A percentile compares a stretch with the other conserved stretches of the same genome.
These are phyloP conservation scores for Nowickia ferox DNA, from an alignment of 2,888 invertebrate species.

Conservation along the genomic window DNA sequence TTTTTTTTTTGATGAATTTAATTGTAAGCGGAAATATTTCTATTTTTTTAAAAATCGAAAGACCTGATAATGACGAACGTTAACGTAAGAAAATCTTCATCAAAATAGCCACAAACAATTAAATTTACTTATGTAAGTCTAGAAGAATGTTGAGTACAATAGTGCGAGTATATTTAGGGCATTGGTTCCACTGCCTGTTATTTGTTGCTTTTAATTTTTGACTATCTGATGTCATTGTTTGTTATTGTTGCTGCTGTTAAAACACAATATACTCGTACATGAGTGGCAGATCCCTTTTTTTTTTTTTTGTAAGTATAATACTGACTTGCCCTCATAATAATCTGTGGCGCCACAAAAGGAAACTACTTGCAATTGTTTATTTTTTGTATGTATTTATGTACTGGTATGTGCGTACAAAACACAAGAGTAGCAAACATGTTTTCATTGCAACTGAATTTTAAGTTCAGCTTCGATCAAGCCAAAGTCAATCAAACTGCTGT, in stretches of 20 bases:
- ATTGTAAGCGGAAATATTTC: too few relatives aligned
- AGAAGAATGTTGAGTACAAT: too few relatives aligned
- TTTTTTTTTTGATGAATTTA: too few relatives aligned
- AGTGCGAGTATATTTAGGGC: not conserved
- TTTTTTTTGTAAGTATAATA: not conserved
- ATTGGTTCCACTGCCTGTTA: not conserved
- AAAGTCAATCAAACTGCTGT: constrained; percentile 53
- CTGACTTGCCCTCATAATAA: constrained; percentile 11
- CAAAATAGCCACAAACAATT: too few relatives aligned
- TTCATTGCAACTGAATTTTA: constrained; percentile 34
- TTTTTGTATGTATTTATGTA: not conserved
- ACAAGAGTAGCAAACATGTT: constrained; percentile 10
- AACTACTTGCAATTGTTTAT: constrained; percentile 43
- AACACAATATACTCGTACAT: constrained; percentile 7
- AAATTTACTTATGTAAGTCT: too few relatives aligned
- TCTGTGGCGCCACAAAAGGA: constrained; percentile 64
- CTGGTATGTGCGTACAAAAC: not conserved
- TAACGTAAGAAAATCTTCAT: too few relatives aligned
- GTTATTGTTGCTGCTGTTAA: not conserved
- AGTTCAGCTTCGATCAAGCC: constrained; percentile 54
- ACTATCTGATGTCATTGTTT: constrained; percentile 47
- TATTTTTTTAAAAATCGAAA: too few relatives aligned
- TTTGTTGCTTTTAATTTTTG: constrained; percentile 1
- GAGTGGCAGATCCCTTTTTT: constrained; percentile 45
- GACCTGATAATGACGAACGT: too few relatives aligned